Evolutionary conservation across 2,113 vertebrate species (phyloP).

Genomic region (Sturnus vulgaris): DNA sequence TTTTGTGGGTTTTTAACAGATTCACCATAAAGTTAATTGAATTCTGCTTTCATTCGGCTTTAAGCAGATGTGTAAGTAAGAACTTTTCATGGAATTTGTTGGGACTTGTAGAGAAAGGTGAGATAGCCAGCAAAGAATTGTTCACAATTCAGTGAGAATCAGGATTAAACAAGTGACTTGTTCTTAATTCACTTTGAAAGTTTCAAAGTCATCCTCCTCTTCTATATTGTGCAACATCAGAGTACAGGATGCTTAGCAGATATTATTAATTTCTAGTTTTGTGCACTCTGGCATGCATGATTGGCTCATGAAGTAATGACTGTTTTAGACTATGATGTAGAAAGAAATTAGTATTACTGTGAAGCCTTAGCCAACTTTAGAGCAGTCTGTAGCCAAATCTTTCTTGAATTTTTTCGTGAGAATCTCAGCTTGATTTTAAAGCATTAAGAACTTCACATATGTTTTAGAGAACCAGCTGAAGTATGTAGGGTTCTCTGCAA

Average conservation of each 20-base stretch:
- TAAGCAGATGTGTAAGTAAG: neutral
- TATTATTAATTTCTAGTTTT: neutral
- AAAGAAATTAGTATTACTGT: neutral
- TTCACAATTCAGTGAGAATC: neutral
- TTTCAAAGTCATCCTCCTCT: neutral
- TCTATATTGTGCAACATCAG: neutral
- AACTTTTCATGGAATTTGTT: neutral
- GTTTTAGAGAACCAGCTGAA: neutral
- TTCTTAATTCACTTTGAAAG: neutral
- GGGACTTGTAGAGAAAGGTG: neutral
- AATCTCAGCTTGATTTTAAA: conserved; percentile 28
- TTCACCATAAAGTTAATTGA: neutral
- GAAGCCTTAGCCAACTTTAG: conserved; percentile 4
- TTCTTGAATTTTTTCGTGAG: neutral
- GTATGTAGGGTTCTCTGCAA: neutral
- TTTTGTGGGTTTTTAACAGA: neutral
- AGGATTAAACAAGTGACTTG: neutral
- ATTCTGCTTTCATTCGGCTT: neutral
- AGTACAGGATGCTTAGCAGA: neutral
- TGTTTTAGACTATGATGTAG: neutral
- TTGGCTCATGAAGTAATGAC: neutral
- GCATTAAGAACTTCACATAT: neutral
- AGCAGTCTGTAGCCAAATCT: neutral
- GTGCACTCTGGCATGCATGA: neutral
- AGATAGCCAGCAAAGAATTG: neutral